Evolutionary conservation across 2,888 invertebrate species (phyloP).

Genomic region (Tortrix viridana): DNA sequence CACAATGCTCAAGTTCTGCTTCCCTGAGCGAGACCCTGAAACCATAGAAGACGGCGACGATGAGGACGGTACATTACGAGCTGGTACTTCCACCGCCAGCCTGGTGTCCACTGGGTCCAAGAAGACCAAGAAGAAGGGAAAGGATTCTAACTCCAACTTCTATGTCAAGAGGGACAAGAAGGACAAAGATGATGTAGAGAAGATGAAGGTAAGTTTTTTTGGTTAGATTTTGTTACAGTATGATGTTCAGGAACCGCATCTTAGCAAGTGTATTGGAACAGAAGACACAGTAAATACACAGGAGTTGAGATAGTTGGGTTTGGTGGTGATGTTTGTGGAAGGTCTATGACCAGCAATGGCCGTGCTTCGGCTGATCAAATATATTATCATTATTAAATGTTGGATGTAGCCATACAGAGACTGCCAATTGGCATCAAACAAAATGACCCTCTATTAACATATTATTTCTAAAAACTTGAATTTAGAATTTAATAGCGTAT

Average conservation of each 20-base stretch:
- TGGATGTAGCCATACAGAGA: too few relatives aligned
- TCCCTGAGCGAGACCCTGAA: slow-evolving; percentile 96
- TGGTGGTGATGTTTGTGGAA: too few relatives aligned
- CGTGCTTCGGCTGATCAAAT: too few relatives aligned
- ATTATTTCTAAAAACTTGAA: too few relatives aligned
- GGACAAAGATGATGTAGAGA: slow-evolving; percentile 97
- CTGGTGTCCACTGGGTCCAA: slow-evolving; percentile 78
- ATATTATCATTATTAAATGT: too few relatives aligned
- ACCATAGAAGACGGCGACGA: slow-evolving; percentile 88
- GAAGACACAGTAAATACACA: too few relatives aligned
- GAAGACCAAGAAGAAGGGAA: slow-evolving; percentile 82
- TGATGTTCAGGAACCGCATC: background rate
- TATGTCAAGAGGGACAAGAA: slow-evolving; percentile 94
- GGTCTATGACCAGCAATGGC: too few relatives aligned
- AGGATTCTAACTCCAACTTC: slow-evolving; percentile 93
- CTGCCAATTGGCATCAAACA: too few relatives aligned
- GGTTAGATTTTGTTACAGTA: background rate
- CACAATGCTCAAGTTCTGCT: slow-evolving; percentile 98
- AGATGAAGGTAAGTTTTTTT: slow-evolving; percentile 91
- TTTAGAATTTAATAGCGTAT: too few relatives aligned
- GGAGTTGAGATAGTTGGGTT: too few relatives aligned
- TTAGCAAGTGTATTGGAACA: too few relatives aligned
- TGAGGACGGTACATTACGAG: slow-evolving; percentile 66
- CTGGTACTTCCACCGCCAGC: slow-evolving; percentile 63
- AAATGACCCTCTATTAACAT: too few relatives aligned